These are phyloP conservation scores for Leucophenga varia DNA, from an alignment of 1,140 invertebrate genomes.

Conservation along the genomic window DNA sequence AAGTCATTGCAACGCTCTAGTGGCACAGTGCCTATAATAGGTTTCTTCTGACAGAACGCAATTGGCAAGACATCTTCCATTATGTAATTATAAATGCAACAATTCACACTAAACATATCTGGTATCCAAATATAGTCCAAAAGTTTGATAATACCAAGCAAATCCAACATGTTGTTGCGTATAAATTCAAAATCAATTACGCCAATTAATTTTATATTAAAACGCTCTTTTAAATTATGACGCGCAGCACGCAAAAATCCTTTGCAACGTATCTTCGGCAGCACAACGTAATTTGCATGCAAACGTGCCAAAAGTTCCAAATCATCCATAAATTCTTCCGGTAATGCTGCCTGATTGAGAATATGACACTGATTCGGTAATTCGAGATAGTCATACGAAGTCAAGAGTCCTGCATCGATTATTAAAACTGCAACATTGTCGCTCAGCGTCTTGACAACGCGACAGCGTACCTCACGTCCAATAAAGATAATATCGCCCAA, in stretches of 20 bases:
- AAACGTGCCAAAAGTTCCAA: constrained; percentile 18
- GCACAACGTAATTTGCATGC: constrained; percentile 36
- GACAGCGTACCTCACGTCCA: constrained; percentile 30
- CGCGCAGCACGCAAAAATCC: constrained; percentile 29
- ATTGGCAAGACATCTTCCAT: constrained; percentile 46
- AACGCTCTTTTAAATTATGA: constrained; percentile 11
- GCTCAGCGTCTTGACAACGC: constrained; percentile 39
- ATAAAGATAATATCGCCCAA: constrained; percentile 36
- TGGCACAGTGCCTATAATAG: constrained; percentile 45
- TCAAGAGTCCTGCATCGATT: constrained; percentile 37
- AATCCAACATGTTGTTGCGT: constrained; percentile 44
- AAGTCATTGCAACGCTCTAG: constrained; percentile 48
- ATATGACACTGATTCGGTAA: constrained; percentile 42
- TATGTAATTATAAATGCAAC: constrained; percentile 40
- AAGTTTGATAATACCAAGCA: constrained; percentile 42
- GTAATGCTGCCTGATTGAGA: constrained; percentile 15
- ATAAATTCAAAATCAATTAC: constrained; percentile 49
- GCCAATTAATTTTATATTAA: constrained; percentile 36
- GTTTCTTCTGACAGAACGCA: constrained; percentile 36
- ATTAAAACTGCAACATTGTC: constrained; percentile 38
- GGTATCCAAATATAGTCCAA: constrained; percentile 50
- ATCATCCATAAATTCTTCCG: constrained; percentile 26
- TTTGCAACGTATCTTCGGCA: constrained; percentile 46
- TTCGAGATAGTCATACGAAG: constrained; percentile 47
- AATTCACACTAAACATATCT: constrained; percentile 38